phyloP scores from a whole-genome alignment of 2,888 invertebrate species.

The Pyrochroa serraticornis region DNA sequence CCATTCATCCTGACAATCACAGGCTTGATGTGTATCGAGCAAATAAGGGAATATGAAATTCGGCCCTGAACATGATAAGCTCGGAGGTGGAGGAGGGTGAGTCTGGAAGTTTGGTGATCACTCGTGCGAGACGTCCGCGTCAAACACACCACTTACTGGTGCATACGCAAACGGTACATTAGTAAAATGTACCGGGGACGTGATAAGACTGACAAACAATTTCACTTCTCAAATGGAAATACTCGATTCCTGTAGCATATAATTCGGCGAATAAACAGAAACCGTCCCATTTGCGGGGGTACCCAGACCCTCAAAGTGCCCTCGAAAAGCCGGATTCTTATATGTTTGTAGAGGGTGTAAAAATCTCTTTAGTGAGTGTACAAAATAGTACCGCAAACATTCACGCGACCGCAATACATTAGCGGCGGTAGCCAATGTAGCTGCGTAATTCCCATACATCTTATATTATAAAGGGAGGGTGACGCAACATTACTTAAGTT shows the following conservation, averaged over 20 bases:
- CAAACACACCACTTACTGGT: slow-evolving; percentile 57
- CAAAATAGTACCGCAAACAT: no score
- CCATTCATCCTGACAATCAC: neutral
- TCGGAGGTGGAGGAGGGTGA: slow-evolving; percentile 25
- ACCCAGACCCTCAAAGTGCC: neutral
- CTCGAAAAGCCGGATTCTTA: neutral
- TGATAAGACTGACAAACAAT: slow-evolving; percentile 39
- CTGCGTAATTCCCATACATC: no score
- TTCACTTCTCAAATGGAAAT: slow-evolving; percentile 24
- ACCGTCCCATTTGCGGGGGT: neutral
- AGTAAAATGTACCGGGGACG: slow-evolving; percentile 51
- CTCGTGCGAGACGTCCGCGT: slow-evolving; percentile 52
- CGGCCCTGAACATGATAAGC: slow-evolving; percentile 36
- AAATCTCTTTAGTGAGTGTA: no score
- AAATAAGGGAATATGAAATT: slow-evolving; percentile 28
- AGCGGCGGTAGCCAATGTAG: no score
- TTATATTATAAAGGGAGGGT: no score
- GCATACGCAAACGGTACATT: slow-evolving; percentile 56
- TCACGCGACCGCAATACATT: no score
- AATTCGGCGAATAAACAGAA: slow-evolving; percentile 5
- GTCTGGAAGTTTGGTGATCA: slow-evolving; percentile 36
- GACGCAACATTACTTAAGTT: no score
- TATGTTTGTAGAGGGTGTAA: no score
- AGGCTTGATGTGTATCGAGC: slow-evolving; percentile 17
- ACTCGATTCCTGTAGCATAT: slow-evolving; percentile 7